Conservation (phyloP, 2,888 invertebrate species). For the Clitarchus hookeri region DNA sequence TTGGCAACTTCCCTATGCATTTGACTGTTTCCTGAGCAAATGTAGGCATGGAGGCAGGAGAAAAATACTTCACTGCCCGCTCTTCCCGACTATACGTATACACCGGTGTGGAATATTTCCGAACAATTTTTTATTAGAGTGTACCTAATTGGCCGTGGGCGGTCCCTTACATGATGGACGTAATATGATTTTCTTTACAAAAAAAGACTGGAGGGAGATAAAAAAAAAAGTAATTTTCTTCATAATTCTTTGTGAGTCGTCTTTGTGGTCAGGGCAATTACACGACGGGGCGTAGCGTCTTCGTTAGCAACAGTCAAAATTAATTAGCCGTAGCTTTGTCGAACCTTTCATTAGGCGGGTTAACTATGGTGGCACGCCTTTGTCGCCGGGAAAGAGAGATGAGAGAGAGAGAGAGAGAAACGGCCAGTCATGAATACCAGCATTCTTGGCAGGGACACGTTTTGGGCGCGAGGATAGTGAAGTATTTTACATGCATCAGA, state of each 20-base stretch:
- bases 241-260: not conserved
- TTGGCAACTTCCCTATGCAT: too few species aligned
- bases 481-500: too few species aligned
- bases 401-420: not conserved
- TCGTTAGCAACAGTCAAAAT: constrained; percentile 14
- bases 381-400: not conserved
- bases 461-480: not conserved
- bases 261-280: constrained; percentile 1
- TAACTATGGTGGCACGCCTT: not conserved
- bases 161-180: not conserved
- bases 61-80: too few species aligned
- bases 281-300: not conserved
- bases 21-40: too few species aligned
- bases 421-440: too few species aligned
- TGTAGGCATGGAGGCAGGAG: too few species aligned
- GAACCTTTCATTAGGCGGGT: constrained; percentile 2
- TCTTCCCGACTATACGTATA: too few species aligned
- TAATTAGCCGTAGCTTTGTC: constrained; percentile 14
- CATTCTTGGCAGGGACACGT: not conserved
- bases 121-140: too few species aligned
- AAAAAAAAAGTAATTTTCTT: not conserved
- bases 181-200: not conserved
- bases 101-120: too few species aligned
- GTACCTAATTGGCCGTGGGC: not conserved
- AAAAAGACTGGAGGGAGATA: not conserved